A percentile compares a stretch with the other conserved stretches of the same genome.
These are phyloP conservation scores for Myripristis murdjan DNA, from an alignment of 2,797 vertebrate genomes.

Conservation along the genomic window DNA sequence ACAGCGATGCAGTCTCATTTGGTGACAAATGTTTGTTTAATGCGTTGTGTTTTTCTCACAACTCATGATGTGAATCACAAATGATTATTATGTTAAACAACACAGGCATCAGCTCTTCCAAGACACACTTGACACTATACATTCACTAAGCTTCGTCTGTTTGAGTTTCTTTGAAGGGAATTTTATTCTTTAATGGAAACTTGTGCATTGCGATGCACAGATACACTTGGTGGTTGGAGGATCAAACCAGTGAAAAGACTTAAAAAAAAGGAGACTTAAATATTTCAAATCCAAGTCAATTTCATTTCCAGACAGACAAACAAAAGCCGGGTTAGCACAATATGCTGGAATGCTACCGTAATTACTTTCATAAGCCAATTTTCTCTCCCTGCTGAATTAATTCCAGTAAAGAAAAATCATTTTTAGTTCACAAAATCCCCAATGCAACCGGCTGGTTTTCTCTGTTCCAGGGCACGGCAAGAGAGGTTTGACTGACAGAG, in stretches of 20 bases:
- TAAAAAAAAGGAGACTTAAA: neutral
- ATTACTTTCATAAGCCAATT: constrained; percentile 26
- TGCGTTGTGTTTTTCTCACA: constrained; percentile 33
- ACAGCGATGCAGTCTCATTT: constrained; percentile 14
- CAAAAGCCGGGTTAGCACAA: neutral
- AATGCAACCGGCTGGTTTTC: constrained; percentile 87
- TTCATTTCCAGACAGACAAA: constrained; percentile 18
- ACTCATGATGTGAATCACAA: constrained; percentile 21
- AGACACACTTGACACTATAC: neutral
- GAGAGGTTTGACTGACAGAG: constrained; percentile 84
- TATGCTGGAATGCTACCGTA: constrained; percentile 13
- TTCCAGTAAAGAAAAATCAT: constrained; percentile 83
- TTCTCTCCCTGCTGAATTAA: constrained; percentile 82
- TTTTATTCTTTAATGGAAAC: too few relatives aligned
- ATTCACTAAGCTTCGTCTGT: neutral
- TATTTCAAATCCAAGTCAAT: constrained; percentile 27
- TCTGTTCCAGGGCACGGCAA: constrained; percentile 81
- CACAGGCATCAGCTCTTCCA: neutral
- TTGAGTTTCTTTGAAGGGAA: constrained; percentile 4
- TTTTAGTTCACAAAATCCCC: constrained; percentile 84
- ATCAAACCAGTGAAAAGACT: constrained; percentile 14
- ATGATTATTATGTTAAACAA: constrained; percentile 27
- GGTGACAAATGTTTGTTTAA: constrained; percentile 51
- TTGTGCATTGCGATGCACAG: constrained; percentile 6
- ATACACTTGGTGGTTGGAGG: neutral